Evolutionary conservation across 2,888 invertebrate genomes (phyloP).

Genomic region (Bugulina stolonifera): DNA sequence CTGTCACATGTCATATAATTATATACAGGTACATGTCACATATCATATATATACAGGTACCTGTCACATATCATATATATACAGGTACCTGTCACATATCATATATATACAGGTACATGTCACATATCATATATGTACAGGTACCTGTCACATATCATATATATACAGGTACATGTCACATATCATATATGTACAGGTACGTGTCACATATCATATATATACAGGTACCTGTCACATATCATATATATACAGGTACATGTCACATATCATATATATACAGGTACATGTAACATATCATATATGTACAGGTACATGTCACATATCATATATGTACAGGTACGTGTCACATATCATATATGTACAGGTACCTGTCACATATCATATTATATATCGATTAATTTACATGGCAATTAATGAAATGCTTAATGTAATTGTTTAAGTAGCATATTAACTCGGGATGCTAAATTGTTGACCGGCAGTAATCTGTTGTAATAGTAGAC

Average conservation of each 20-base stretch:
- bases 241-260: background rate
- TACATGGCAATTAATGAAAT: too few relatives aligned
- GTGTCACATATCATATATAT: background rate
- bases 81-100: background rate
- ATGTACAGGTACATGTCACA: background rate
- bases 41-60: background rate
- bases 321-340: background rate
- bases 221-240: background rate
- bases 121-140: background rate
- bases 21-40: background rate
- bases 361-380: too few relatives aligned
- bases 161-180: background rate
- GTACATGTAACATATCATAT: background rate
- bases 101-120: background rate
- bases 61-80: background rate
- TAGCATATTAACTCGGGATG: too few relatives aligned
- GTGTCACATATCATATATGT: too few relatives aligned
- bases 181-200: background rate
- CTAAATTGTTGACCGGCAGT: too few relatives aligned
- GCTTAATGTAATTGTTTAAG: too few relatives aligned
- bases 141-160: background rate
- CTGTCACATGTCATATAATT: background rate
- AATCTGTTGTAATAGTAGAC: too few relatives aligned
- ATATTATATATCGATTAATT: too few relatives aligned
- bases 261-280: background rate